These are phyloP conservation scores for Cuculus canorus DNA, from an alignment of 2,797 vertebrate species.

Conservation along the genomic window DNA sequence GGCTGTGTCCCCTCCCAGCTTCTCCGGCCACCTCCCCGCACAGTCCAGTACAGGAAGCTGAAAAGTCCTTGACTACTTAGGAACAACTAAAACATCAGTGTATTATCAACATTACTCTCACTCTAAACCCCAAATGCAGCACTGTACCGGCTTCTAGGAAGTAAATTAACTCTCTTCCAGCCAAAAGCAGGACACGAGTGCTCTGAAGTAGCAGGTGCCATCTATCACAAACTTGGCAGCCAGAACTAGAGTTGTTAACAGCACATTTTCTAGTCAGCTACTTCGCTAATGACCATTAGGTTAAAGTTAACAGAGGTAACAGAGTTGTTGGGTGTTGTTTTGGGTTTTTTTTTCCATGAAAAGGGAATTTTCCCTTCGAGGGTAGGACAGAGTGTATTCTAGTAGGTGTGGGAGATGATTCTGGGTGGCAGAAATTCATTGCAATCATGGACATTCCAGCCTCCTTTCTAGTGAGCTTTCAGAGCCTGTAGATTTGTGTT, in stretches of 20 bases:
- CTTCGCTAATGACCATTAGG: background rate
- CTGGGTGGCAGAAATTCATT: background rate
- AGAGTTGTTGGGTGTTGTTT: too few relatives aligned
- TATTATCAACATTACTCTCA: too few relatives aligned
- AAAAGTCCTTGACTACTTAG: too few relatives aligned
- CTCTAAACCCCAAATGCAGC: too few relatives aligned
- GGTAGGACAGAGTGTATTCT: background rate
- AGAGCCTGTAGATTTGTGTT: background rate
- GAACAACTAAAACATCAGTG: too few relatives aligned
- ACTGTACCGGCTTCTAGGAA: too few relatives aligned
- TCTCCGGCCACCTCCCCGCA: too few relatives aligned
- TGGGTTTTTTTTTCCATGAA: background rate
- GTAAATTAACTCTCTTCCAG: too few relatives aligned
- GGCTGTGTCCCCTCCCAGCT: too few relatives aligned
- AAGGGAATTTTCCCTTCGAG: background rate
- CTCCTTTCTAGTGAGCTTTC: background rate
- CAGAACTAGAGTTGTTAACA: conserved; percentile 5
- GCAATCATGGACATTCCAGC: background rate
- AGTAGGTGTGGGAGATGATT: background rate
- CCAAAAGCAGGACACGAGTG: too few relatives aligned
- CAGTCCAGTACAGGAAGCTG: too few relatives aligned
- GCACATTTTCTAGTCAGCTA: conserved; percentile 10
- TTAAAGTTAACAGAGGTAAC: background rate
- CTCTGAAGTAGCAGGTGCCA: background rate
- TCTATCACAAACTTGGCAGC: background rate